Conservation (phyloP, 2,113 vertebrate species). For the Callionymus lyra region DNA sequence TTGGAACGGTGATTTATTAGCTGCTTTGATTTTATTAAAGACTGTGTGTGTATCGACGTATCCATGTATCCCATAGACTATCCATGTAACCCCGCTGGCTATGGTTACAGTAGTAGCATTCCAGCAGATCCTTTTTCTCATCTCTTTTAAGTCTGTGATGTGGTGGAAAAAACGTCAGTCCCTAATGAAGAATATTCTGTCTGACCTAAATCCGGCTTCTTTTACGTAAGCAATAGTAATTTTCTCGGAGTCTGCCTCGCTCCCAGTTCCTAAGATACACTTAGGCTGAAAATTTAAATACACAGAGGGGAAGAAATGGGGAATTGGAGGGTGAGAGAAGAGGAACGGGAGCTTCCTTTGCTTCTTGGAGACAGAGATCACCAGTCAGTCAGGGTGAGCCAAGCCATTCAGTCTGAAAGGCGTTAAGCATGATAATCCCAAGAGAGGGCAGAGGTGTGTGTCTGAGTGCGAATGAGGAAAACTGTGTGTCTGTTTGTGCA, state of each 20-base stretch:
- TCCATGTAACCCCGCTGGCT: too few relatives aligned
- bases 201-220: slow-evolving; percentile 47
- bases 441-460: slow-evolving; percentile 26
- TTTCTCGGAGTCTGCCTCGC: slow-evolving; percentile 20
- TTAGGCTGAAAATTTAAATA: slow-evolving; percentile 40
- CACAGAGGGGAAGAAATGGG: slow-evolving; percentile 4
- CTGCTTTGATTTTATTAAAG: too few relatives aligned
- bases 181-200: slow-evolving; percentile 31
- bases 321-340: neutral
- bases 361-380: slow-evolving; percentile 41
- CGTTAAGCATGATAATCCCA: slow-evolving; percentile 45
- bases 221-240: slow-evolving; percentile 47
- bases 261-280: slow-evolving; percentile 22
- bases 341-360: slow-evolving; percentile 18
- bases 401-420: slow-evolving; percentile 51
- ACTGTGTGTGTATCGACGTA: too few relatives aligned
- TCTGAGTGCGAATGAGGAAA: slow-evolving; percentile 2
- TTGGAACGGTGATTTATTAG: too few relatives aligned
- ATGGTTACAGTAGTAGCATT: too few relatives aligned
- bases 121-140: too few relatives aligned
- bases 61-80: too few relatives aligned
- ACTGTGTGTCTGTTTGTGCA: slow-evolving; percentile 1
- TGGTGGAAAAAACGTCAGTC: slow-evolving; percentile 7
- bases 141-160: too few relatives aligned
- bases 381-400: slow-evolving; percentile 47